phyloP scores from a whole-genome alignment of 2,797 vertebrate genomes.

The Mus caroli region DNA sequence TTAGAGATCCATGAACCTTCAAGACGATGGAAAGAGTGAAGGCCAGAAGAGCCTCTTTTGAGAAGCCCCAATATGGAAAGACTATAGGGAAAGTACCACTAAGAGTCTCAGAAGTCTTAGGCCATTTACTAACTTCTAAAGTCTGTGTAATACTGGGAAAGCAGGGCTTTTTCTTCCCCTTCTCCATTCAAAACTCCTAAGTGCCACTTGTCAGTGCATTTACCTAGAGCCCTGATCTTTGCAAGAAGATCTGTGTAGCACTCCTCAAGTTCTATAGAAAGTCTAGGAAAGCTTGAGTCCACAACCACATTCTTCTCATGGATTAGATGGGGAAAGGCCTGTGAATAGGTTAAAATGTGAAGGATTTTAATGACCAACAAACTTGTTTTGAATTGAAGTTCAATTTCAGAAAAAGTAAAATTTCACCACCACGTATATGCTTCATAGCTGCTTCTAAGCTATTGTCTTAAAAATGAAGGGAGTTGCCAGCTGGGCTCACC shows the following conservation, averaged over 20 bases:
- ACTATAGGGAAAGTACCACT: not conserved
- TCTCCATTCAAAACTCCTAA: not conserved
- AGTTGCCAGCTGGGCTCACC: not conserved
- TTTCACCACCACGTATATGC: not conserved
- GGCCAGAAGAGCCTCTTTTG: not conserved
- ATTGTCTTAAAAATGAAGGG: not conserved
- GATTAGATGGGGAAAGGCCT: not conserved
- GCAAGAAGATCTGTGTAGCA: not conserved
- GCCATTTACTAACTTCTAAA: not conserved
- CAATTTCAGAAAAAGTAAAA: not conserved
- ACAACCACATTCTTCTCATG: not conserved
- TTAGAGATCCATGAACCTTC: not conserved
- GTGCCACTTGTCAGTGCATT: not conserved
- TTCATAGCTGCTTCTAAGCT: not conserved
- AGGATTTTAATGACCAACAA: not conserved
- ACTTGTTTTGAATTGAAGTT: conserved; percentile 12
- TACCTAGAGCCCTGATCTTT: not conserved
- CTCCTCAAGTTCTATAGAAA: not conserved
- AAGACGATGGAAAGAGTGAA: not conserved
- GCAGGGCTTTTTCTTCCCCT: not conserved
- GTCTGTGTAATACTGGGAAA: not conserved
- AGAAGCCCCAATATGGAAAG: not conserved
- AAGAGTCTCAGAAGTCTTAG: not conserved
- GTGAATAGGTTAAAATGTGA: not conserved
- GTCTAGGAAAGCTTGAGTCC: not conserved